Base-by-base conservation (phyloP, 2,888 invertebrate genomes). In the Lasioglossum zephyrum region DNA sequence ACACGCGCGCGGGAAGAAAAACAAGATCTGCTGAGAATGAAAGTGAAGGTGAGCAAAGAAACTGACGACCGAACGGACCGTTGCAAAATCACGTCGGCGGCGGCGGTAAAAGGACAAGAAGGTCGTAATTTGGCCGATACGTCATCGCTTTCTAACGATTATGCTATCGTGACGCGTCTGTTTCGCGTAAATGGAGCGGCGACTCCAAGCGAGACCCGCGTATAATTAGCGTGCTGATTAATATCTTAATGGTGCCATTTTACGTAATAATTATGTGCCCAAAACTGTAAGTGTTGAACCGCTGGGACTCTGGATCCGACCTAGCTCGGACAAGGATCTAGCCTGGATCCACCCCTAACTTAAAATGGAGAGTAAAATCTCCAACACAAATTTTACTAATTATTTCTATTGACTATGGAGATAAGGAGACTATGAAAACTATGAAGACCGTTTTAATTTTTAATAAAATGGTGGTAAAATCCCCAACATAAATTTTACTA, bases 41-140 rank as follows among this genome's bases (percentile, higher is more conserved):
- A 90, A 90, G 89, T 89, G 87, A 89, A 90, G 88, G 90, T 88
- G 86, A 90, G 79, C 82, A 75, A 75, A 82, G 81, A 76, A 69
- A 75, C 69, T 57, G 79, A 78, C 82, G 75, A 66, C 66, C 66
- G 66, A 80, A 74, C 73, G 82, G 77, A 79, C 63, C 77, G 86
- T 89, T 89, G 85, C 85, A 86, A 86, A 88, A 89, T 79, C 82
- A 36, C 66, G 66, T 18, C 31, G 39, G 81, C 41, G 72, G 63
- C 39, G 85, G 79, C 73, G 78, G 86, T 84, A 85, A 84, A 83
- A 77, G 83, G 79, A 86, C 76, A 81, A 86, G 86, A 88, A 88
- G 87, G 85, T 86, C 84, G 86, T 69, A 82, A 89, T 86, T 90
- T 72, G 79, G 73, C 22, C 82, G 63, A 81, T 77, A 81, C 85